Base-by-base conservation (phyloP, 2,797 vertebrate species). In the Triplophysa bombifrons region DNA sequence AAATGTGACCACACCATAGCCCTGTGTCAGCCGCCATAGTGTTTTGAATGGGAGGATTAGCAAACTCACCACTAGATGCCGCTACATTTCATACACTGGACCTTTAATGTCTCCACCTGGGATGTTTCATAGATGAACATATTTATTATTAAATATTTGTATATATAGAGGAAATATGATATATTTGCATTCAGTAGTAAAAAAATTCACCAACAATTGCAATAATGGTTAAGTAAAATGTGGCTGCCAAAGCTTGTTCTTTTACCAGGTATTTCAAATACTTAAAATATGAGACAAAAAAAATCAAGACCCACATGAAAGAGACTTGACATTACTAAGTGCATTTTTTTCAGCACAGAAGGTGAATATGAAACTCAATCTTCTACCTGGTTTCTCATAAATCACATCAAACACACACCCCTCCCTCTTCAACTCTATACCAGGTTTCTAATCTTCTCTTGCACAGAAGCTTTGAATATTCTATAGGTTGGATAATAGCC, bases 401-500 rank as follows among this genome's bases (percentile, higher is more conserved):
- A 67, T 56, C 64, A 67, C 55, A 68, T 34, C 19, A 61, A 8
- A 27, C 60, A 34, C 9, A 66, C 60, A 7, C 30, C 17, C 27
- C 61, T 10, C 17, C 16, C 20, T 12, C 19, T 60, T 44, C 34
- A 44, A 30, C 65, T n/a, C 17, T 60, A 53, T 63, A 60, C 60
- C 11, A 48, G 55, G 19, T 63, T 70, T 70, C 67, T 64, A 70
- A 76, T 74, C 72, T 76, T 79, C 70, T 65, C 67, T 63, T 12
- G 65, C 38, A 19, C n/a, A 22, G 34, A 44, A n/a, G 72, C 55
- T 46, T 76, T 82, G 77, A 82, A 86, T 82, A 76, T 82, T 75
- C 69, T 74, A 80, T 83, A 64, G 58, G 58, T 53, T 61, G 83
- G 66, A 76, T 87, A 82, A 86, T 60, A 19, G 69, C 55, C 34